Percentiles rank a stretch among this genome's conserved stretches.
Evolutionary conservation across 2,888 invertebrate species (phyloP).

Genomic region (Bombylius discolor): DNA sequence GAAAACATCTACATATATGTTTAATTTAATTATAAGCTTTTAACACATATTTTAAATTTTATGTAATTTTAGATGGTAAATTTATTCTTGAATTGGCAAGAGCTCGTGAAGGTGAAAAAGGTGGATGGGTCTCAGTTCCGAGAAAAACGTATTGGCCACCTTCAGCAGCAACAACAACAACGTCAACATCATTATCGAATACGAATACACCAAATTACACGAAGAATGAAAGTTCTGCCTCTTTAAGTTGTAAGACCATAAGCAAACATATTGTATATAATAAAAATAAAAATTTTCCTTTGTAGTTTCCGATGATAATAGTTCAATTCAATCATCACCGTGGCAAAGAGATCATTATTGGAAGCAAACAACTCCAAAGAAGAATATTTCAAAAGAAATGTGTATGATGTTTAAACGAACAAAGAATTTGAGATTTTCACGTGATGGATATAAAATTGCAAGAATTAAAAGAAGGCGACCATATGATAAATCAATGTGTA

Average conservation of each 20-base stretch:
- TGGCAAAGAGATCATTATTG: conserved; percentile 85
- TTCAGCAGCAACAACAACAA: conserved; percentile 48
- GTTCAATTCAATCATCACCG: conserved; percentile 79
- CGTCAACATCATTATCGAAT: conserved; percentile 26
- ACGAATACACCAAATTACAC: conserved; percentile 31
- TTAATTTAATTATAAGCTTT: not conserved
- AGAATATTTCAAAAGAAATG: conserved; percentile 59
- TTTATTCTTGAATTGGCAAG: conserved; percentile 75
- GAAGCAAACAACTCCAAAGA: conserved; percentile 68
- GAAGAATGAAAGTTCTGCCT: conserved; percentile 62
- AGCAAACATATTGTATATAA: not conserved
- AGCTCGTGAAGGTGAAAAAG: conserved; percentile 63
- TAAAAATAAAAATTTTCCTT: conserved; percentile 11
- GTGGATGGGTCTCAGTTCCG: conserved; percentile 80
- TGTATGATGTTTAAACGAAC: conserved; percentile 43
- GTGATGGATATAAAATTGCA: conserved; percentile 22
- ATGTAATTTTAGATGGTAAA: conserved; percentile 61
- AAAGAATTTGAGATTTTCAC: conserved; percentile 27
- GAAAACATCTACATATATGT: not conserved
- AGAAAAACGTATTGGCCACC: conserved; percentile 80
- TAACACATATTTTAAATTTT: not conserved
- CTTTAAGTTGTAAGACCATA: conserved; percentile 60
- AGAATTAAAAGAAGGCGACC: conserved; percentile 52
- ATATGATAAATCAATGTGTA: conserved; percentile 38
- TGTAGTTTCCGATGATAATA: conserved; percentile 76